A percentile compares a stretch with the other conserved stretches of the same genome.
These are phyloP conservation scores for Prolemur simus DNA, from an alignment of 2,113 vertebrate species.

Conservation along the genomic window DNA sequence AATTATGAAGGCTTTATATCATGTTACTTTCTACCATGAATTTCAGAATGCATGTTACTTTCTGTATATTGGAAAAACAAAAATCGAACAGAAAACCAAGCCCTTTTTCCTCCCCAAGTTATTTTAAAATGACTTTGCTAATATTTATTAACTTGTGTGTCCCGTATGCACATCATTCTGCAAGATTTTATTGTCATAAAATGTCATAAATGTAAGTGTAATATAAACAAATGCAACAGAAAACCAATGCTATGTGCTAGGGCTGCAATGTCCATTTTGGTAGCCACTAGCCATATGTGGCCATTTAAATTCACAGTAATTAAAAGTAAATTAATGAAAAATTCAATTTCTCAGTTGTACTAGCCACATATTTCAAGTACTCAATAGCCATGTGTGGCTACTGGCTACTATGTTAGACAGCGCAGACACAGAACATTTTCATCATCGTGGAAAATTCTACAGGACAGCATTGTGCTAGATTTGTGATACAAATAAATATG, in stretches of 20 bases:
- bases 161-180: background rate
- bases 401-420: background rate
- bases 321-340: background rate
- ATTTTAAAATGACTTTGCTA: background rate
- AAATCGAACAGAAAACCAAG: background rate
- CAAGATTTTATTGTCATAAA: background rate
- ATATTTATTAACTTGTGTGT: background rate
- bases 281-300: background rate
- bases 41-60: background rate
- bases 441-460: background rate
- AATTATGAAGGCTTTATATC: background rate
- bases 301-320: background rate
- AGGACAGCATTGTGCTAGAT: background rate
- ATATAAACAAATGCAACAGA: background rate
- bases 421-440: background rate
- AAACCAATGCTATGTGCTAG: background rate
- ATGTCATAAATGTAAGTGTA: no score
- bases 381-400: background rate
- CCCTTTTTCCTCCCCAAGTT: background rate
- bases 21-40: background rate
- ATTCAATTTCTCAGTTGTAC: background rate
- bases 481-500: fast-evolving
- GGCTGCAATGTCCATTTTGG: no score
- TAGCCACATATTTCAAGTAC: background rate
- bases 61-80: background rate